Evolutionary conservation across 2,113 vertebrate species (phyloP).

Genomic region (Corydoras sp.): DNA sequence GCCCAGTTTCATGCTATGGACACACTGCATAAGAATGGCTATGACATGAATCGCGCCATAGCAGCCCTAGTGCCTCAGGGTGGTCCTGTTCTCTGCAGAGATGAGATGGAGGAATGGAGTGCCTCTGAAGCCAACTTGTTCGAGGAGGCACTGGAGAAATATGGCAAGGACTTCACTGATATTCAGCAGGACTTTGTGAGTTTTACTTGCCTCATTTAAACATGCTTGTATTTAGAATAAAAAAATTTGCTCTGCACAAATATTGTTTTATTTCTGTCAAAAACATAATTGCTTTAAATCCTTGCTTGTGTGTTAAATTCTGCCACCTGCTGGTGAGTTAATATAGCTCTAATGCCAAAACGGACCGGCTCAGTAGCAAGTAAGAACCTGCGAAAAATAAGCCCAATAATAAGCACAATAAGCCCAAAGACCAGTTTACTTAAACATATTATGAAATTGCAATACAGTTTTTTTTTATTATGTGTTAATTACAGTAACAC

Average conservation of each 20-base stretch:
- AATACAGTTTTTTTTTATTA: too few species aligned
- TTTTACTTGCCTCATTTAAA: neutral
- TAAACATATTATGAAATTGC: too few species aligned
- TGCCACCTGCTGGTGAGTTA: conserved; percentile 61
- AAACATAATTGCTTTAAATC: too few species aligned
- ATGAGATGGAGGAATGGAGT: conserved; percentile 99
- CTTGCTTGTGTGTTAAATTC: conserved; percentile 45
- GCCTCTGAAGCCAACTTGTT: conserved; percentile 96
- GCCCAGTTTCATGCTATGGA: conserved; percentile 96
- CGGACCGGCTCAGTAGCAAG: too few species aligned
- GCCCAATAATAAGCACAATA: too few species aligned
- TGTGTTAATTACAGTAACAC: too few species aligned
- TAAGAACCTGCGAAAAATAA: too few species aligned
- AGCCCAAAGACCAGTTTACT: too few species aligned
- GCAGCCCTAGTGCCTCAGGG: conserved; percentile 94
- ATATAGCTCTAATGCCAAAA: neutral
- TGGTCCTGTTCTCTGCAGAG: conserved; percentile 92
- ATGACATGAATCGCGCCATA: conserved; percentile 93
- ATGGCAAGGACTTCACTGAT: conserved; percentile 96
- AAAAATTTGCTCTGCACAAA: too few species aligned
- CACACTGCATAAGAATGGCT: conserved; percentile 86
- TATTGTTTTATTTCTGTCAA: too few species aligned
- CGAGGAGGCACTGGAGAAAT: conserved; percentile 95
- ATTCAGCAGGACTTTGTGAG: conserved; percentile 98
- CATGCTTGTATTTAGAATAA: too few species aligned